Evolutionary conservation across 2,113 vertebrate species (phyloP), one percentile per base, ranked within the genome.

Genomic region (Pangasianodon hypophthalmus): DNA sequence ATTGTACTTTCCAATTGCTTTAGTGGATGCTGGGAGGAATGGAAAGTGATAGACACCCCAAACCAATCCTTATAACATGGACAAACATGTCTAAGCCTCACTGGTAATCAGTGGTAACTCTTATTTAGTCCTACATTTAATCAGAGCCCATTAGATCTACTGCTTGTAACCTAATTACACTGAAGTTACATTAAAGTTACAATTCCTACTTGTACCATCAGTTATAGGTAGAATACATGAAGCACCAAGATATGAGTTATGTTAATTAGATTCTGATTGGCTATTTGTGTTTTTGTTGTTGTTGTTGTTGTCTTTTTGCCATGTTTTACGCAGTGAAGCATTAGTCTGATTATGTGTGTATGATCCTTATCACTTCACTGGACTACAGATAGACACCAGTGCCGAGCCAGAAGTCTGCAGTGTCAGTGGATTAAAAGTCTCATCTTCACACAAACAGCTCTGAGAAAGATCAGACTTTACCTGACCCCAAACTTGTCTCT

Each of bases 1-100:
- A 82, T 90, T 90, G 87, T 92, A 90, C 54, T 79, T 86, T 46
- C 54, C 77, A 92, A 89, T 93, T 86, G 41, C 92, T 86, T 92
- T 91, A 91, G 86, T 75, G 79, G 79, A 88, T 92, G 69, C 60
- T 86, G 81, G 89, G 58, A 88, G 90, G 81, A 85, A 84, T 32
- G 77, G 44, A n/a, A 86, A 50, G 48, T 75, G 60, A 92, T 90
- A 26, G 56, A 89, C 67, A 81, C 75, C 85, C 88, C 88, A 89
- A 92, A 86, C 82, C 84, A 84, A 88, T 75, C 46, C 84, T 86
- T 91, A 13, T 60, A 54, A 89, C 24, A 58, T 85, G 52, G 44
- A 85, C 85, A 91, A 87, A 88, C 89, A 88, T 85, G 52, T 88
- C 24, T 56, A 41, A 73, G 64, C 62, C 80, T 71, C 79, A 44